Evolutionary conservation across 2,797 vertebrate genomes (phyloP), one percentile per base, ranked within the genome.

Genomic region (Eupleurogrammus muticus): DNA sequence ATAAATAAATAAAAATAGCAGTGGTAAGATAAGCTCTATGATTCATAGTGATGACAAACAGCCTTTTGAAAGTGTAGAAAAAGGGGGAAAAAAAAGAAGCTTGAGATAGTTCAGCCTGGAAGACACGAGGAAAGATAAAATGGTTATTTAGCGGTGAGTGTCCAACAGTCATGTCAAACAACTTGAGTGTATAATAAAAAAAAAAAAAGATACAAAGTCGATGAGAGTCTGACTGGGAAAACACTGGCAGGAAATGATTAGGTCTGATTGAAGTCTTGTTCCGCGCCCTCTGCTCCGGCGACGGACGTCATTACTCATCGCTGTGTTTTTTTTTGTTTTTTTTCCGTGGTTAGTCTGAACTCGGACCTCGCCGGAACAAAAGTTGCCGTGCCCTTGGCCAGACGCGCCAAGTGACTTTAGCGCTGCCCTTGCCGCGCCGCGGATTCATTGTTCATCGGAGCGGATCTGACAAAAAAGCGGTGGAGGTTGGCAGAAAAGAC

Each of bases 351-450:
- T 71, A 20, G 51, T 75, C 66, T 88, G 75, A 81, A 83, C 77
- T 65, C 35, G 2, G 48, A 68, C 70, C 32, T 58, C 75, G 20
- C 7, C 35, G 53, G 71, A 77, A 76, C 63, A 77, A 87, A 90
- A 90, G 80, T 76, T 81, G 59, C 69, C 0, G 32, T 13, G 66
- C 67, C 81, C 76, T 84, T 76, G 77, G 73, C 65, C 70, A 28
- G 79, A 80, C 73, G 75, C 13, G 54, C 74, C 73, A 86, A 88
- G 79, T 77, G 79, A 89, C 84, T 83, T 76, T 81, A 79, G 73
- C 87, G 48, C 71, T 17, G 69, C 42, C 55, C 1, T 32, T 21
- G 65, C 74, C 21, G 75, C 79, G 79, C 77, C 28, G 14, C 49
- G 10, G 55, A 72, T 70, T 79, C 79, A 76, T 66, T 81, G 81